Conservation (phyloP, 2,888 invertebrate genomes). For the Ophioninae sp. region DNA sequence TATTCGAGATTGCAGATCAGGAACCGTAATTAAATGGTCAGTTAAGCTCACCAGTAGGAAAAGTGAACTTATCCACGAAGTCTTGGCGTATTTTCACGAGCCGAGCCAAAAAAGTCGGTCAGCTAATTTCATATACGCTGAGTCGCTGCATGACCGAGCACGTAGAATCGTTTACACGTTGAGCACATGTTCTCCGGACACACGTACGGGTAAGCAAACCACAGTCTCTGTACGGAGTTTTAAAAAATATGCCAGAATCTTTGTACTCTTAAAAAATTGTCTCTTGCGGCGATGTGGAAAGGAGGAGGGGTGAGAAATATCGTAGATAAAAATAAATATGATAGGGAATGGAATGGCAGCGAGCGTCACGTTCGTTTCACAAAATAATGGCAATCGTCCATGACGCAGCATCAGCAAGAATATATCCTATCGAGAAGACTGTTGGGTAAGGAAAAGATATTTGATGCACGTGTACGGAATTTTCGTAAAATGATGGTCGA, state of each 20-base stretch:
- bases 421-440: not conserved
- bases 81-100: conserved; percentile 39
- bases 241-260: conserved; percentile 52
- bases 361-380: conserved; percentile 66
- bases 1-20: conserved; percentile 73
- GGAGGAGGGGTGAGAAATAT: not conserved
- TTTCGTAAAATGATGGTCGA: conserved; percentile 40
- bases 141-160: conserved; percentile 76
- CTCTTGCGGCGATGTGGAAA: not conserved
- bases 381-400: conserved; percentile 74
- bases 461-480: conserved; percentile 71
- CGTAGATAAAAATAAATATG: conserved; percentile 28
- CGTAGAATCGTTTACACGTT: conserved; percentile 77
- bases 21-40: conserved; percentile 44
- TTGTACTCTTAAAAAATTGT: conserved; percentile 2
- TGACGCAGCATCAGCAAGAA: conserved; percentile 36
- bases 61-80: conserved; percentile 75
- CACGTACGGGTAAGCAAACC: conserved; percentile 69
- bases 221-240: conserved; percentile 57
- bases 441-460: conserved; percentile 64
- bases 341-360: conserved; percentile 13
- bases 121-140: conserved; percentile 80
- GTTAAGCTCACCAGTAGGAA: conserved; percentile 75
- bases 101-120: conserved; percentile 68
- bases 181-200: conserved; percentile 66